Evolutionary conservation across 2,113 vertebrate species (phyloP).

Genomic region (Callocephalon fimbriatum): DNA sequence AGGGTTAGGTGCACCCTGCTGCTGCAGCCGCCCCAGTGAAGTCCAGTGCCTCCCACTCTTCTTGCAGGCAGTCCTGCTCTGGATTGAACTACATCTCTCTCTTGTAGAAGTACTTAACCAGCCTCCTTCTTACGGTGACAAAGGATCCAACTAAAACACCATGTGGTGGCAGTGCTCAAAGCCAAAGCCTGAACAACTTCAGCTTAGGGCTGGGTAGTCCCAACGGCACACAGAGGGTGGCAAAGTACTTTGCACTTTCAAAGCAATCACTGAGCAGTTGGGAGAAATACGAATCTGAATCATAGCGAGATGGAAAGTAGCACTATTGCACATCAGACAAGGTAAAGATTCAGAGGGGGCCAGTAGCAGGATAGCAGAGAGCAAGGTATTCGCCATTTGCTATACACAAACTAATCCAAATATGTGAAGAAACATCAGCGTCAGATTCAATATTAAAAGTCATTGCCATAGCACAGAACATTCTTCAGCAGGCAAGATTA

Average conservation of each 20-base stretch:
- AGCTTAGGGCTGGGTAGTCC: background rate
- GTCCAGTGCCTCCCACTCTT: background rate
- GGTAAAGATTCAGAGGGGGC: background rate
- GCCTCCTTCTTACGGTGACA: background rate
- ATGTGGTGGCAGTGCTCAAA: background rate
- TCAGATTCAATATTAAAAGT: background rate
- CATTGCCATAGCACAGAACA: background rate
- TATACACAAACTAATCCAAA: background rate
- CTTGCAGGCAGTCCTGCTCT: background rate
- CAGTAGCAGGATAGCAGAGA: background rate
- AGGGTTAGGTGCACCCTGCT: background rate
- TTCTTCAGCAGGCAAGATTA: background rate
- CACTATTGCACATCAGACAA: background rate
- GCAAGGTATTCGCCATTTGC: background rate
- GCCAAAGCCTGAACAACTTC: background rate
- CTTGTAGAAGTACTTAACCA: background rate
- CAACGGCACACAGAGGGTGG: background rate
- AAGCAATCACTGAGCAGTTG: accelerated
- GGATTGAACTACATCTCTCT: background rate
- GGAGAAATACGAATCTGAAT: background rate
- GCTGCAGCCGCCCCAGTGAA: background rate
- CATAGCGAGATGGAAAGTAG: background rate
- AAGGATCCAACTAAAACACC: background rate
- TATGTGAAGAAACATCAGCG: accelerated
- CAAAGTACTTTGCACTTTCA: background rate